A percentile compares a stretch with the other conserved stretches of the same genome.
Conservation (phyloP, 2,113 vertebrate genomes). For the Cathartes aura region DNA sequence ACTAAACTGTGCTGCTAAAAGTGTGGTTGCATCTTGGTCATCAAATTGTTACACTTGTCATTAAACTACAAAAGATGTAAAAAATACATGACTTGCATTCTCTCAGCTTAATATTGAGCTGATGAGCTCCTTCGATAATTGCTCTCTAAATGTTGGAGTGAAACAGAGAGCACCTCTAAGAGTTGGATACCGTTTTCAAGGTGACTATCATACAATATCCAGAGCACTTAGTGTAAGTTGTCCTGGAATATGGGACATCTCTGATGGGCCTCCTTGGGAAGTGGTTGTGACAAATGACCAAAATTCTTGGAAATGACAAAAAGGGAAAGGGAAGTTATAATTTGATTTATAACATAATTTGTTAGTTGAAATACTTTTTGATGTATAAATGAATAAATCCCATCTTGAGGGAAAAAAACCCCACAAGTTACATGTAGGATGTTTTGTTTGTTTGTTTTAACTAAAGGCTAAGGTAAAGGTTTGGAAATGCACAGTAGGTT, state of each 20-base stretch:
- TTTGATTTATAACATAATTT: neutral
- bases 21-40: neutral
- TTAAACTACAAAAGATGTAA: neutral
- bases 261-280: neutral
- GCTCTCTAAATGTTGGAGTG: neutral
- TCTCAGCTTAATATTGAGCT: neutral
- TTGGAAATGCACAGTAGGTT: neutral
- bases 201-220: neutral
- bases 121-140: neutral
- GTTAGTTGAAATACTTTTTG: neutral
- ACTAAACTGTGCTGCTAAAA: neutral
- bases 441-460: neutral
- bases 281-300: neutral
- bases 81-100: neutral
- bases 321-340: neutral
- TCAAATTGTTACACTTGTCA: neutral
- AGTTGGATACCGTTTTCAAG: neutral
- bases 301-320: neutral
- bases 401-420: neutral
- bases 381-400: neutral
- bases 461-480: neutral
- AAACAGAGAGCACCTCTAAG: neutral
- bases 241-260: neutral
- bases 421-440: neutral
- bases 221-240: neutral